Evolutionary conservation across 2,113 vertebrate genomes (phyloP), one percentile per base, ranked within the genome.

Genomic region (Emydura subglobosa): DNA sequence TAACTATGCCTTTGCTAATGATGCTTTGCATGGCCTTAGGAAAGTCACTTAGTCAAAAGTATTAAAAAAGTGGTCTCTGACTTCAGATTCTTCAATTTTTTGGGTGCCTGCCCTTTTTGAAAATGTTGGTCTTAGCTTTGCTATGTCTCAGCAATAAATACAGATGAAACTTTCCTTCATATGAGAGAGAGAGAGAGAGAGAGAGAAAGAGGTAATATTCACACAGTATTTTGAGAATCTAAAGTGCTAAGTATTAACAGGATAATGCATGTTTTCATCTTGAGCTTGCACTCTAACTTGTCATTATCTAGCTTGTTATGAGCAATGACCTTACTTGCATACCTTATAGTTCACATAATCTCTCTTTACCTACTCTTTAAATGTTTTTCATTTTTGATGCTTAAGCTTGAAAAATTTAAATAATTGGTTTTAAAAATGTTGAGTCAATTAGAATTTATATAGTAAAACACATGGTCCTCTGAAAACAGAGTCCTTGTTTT

Each of bases 241-340:
- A 91, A 97, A 97, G 84, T 89, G 95, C 95, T 47, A 55, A 79
- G 83, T 4, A 4, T 89, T 92, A 57, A 94, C 83, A 94, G 93
- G 72, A 90, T 96, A 96, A 97, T 92, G 89, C 83, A 61, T 88
- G 84, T 90, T 97, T 96, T 92, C 89, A 94, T 68, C 93, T 95
- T 3, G 1, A 91, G 89, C 83, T 79, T 55, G 31, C 53, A 22
- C 55, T 91, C 86, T 72, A n/a, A 39, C 87, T 72, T 89, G 91
- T 93, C 85, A 88, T 94, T 94, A 96, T 93, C 79, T 90, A 53
- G 68, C 61, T 91, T 74, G 39, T 78, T 85, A 94, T 91, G 92
- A 94, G 82, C 57, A 91, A 93, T 12, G 17, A 61, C 74, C 89
- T 93, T 85, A 90, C 10, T 31, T 74, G 89, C 17, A 49, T 57